Evolutionary conservation across 1,140 invertebrate genomes (phyloP).

Genomic region (Nylanderia fulva): DNA sequence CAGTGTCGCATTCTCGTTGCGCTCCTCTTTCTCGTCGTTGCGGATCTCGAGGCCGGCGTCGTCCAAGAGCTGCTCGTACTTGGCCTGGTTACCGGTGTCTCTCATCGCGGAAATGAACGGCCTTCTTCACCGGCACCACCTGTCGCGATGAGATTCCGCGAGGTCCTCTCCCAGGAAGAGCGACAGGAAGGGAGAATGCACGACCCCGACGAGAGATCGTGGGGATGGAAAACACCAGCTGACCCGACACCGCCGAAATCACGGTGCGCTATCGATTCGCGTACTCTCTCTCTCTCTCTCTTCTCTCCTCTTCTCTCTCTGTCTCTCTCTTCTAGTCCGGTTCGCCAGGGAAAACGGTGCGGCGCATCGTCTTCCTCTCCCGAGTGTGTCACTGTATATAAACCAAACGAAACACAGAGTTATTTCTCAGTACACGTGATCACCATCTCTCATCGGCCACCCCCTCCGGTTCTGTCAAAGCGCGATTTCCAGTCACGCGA

Average conservation of each 20-base stretch:
- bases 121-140: neutral
- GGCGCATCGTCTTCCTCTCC: constrained; percentile 42
- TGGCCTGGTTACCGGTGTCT: constrained; percentile 65
- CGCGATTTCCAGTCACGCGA: constrained; percentile 54
- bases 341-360: constrained; percentile 47
- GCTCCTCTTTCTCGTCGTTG: constrained; percentile 59
- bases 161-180: neutral
- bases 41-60: constrained; percentile 63
- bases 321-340: constrained; percentile 11
- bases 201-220: neutral
- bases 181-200: neutral
- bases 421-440: neutral
- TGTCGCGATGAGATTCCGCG: neutral
- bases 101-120: constrained; percentile 59
- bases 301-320: neutral
- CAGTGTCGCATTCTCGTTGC: constrained; percentile 48
- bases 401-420: constrained; percentile 6
- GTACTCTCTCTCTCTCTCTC: neutral
- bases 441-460: neutral
- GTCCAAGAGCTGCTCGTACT: constrained; percentile 71
- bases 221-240: constrained; percentile 12
- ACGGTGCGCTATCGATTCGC: constrained; percentile 42
- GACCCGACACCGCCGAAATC: constrained; percentile 19
- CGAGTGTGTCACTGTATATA: neutral
- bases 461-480: neutral